Evolutionary conservation across 2,113 vertebrate genomes (phyloP).

Genomic region (Tauraco erythrolophus): DNA sequence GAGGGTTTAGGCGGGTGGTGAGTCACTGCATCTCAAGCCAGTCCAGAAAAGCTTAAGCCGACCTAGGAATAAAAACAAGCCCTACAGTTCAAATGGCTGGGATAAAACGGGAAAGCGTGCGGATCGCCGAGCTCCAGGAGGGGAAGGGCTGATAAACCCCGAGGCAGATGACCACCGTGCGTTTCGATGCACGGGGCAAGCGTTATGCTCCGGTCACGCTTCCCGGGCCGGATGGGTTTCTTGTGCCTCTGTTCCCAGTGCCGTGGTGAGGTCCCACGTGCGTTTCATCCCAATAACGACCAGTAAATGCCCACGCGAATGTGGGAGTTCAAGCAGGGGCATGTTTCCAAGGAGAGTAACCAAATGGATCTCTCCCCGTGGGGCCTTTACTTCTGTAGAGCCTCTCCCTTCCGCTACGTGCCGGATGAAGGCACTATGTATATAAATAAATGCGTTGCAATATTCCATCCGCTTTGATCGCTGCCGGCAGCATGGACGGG

Average conservation of each 20-base stretch:
- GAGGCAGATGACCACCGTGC: fast-evolving
- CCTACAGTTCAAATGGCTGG: not conserved
- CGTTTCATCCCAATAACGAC: not conserved
- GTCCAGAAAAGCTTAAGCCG: not conserved
- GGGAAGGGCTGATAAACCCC: not conserved
- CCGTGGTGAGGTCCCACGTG: fast-evolving
- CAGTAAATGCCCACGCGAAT: not conserved
- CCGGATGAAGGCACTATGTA: fast-evolving
- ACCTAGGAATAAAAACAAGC: slow-evolving; percentile 44
- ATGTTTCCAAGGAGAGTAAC: not conserved
- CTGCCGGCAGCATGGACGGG: fast-evolving
- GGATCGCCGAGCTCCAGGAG: not conserved
- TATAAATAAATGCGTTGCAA: not conserved
- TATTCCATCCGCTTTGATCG: not conserved
- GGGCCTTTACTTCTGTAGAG: not conserved
- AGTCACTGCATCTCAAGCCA: not conserved
- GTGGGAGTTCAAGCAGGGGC: not conserved
- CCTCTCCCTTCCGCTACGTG: not conserved
- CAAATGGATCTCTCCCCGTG: not conserved
- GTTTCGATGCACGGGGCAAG: fast-evolving
- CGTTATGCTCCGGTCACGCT: not conserved
- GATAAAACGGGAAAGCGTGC: not conserved
- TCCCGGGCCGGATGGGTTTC: not conserved
- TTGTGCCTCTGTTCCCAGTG: not conserved
- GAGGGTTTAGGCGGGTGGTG: not conserved